Evolutionary conservation across 2,113 vertebrate genomes (phyloP), one percentile per base, ranked within the genome.

Genomic region (Hylia prasina): DNA sequence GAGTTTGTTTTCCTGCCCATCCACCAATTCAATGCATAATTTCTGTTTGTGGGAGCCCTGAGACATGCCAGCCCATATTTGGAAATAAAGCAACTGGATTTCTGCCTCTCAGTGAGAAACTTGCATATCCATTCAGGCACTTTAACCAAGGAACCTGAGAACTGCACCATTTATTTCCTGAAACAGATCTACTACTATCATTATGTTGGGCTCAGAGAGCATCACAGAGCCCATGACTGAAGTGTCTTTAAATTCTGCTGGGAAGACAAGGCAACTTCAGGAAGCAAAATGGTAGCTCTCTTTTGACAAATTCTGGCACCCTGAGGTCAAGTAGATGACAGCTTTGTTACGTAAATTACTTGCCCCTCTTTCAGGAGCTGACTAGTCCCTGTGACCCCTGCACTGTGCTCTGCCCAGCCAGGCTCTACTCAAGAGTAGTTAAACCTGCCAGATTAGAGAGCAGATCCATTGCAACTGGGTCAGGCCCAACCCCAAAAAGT

Each of bases 41-140:
- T 61, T 64, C 58, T 87, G 72, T 79, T 68, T 10, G 1, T 84
- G 64, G 82, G 86, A 96, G 81, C 64, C 75, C 47, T 81, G 51
- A 84, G 47, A 92, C 86, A 90, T 75, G 91, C 95, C 91, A 94
- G 88, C 27, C 96, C 80, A 51, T 93, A 90, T 96, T 84, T 90
- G 96, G 94, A 96, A 95, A 87, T 78, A 89, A 82, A 96, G 45
- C 56, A 78, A 82, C 87, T 45, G 33, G n/a, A 76, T 87, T 92
- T 73, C 72, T 90, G 56, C 56, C 64, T 93, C 47, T 88, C 88
- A 42, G 56, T 33, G 48, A 93, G 68, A 81, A 93, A 89, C 56
- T 33, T 64, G 37, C 53, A 69, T 16, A 83, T 63, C 47, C 65
- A 44, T 53, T 92, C 44, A 81, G 79, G 58, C 79, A 63, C 37